Conservation (phyloP, 2,113 vertebrate species). For the Taxidea taxus region DNA sequence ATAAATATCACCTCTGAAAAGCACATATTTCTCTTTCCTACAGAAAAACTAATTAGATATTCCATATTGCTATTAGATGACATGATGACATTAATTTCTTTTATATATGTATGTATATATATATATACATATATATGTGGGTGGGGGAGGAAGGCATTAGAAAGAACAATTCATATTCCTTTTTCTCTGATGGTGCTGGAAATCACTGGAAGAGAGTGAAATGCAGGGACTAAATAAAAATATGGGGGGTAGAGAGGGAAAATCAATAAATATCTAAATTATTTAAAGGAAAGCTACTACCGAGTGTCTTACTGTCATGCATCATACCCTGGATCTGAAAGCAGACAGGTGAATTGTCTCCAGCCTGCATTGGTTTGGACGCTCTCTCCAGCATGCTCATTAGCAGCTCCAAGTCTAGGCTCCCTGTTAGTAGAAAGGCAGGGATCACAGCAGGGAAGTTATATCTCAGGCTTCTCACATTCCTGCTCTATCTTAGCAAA, state of each 20-base stretch:
- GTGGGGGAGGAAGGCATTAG: neutral
- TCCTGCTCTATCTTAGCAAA: slow-evolving; percentile 94
- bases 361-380: slow-evolving; percentile 85
- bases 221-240: slow-evolving; percentile 73
- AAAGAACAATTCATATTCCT: slow-evolving; percentile 46
- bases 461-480: slow-evolving; percentile 97
- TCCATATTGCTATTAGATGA: slow-evolving; percentile 54
- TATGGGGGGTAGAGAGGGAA: slow-evolving; percentile 76
- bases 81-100: slow-evolving; percentile 56
- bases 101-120: neutral
- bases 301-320: slow-evolving; percentile 91
- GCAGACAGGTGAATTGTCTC: slow-evolving; percentile 94
- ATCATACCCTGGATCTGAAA: slow-evolving; percentile 88
- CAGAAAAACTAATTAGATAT: slow-evolving; percentile 66
- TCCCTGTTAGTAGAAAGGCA: slow-evolving; percentile 98
- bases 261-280: slow-evolving; percentile 98
- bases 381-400: slow-evolving; percentile 96
- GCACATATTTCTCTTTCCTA: slow-evolving; percentile 6
- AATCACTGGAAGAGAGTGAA: slow-evolving; percentile 82
- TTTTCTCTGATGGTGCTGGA: slow-evolving; percentile 50
- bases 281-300: slow-evolving; percentile 95
- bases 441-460: slow-evolving; percentile 99
- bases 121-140: neutral
- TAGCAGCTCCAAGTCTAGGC: slow-evolving; percentile 92
- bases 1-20: slow-evolving; percentile 46